A percentile compares a stretch with the other conserved stretches of the same genome.
Evolutionary conservation across 1,140 invertebrate species (phyloP).

Genomic region (Trichogramma pretiosum): DNA sequence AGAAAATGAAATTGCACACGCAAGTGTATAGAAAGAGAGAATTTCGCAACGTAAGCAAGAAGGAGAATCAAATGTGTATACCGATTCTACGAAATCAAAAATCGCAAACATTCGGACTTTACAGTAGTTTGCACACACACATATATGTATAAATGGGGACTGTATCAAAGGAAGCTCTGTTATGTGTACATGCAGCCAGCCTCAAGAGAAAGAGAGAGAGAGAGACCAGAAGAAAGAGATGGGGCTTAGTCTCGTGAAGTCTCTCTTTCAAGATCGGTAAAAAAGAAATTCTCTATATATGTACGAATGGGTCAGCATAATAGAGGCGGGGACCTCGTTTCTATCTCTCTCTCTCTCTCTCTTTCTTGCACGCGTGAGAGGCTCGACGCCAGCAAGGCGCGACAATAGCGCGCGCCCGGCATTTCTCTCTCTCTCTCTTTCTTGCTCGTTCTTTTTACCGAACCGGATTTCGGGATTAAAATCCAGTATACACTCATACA

Average conservation of each 20-base stretch:
- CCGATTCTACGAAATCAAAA: no score
- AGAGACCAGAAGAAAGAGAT: conserved; percentile 11
- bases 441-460: conserved; percentile 9
- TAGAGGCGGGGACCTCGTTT: conserved; percentile 15
- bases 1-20: no score
- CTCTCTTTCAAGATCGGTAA: background rate
- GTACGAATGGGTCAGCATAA: conserved; percentile 17
- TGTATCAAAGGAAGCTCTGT: no score
- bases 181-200: no score
- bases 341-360: no score
- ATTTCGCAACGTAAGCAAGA: no score
- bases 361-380: no score
- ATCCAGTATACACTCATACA: conserved; percentile 11
- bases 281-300: background rate
- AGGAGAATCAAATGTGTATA: no score
- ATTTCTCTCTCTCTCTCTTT: background rate
- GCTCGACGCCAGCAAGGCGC: conserved; percentile 26
- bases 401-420: conserved; percentile 25
- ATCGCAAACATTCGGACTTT: no score
- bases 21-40: no score
- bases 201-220: background rate
- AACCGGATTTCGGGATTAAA: conserved; percentile 39
- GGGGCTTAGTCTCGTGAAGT: conserved; percentile 20
- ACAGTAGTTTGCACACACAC: no score
- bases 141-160: no score